phyloP scores from a whole-genome alignment of 2,113 vertebrate genomes.

The Cisticola juncidis region DNA sequence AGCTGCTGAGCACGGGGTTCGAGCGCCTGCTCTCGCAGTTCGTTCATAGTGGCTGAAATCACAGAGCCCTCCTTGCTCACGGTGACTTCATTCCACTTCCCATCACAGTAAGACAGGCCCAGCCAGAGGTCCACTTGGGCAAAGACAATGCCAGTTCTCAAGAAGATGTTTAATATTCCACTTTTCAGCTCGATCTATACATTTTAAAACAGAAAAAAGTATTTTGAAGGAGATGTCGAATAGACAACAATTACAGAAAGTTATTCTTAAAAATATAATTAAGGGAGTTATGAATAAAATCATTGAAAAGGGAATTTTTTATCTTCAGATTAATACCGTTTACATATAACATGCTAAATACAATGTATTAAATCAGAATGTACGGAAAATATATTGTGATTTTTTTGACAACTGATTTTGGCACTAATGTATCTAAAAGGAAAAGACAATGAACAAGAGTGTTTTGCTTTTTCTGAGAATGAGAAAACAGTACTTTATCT shows the following conservation, averaged over 20 bases:
- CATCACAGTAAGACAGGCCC: slow-evolving; percentile 86
- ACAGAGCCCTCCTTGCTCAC: slow-evolving; percentile 75
- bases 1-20: slow-evolving; percentile 50
- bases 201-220: slow-evolving; percentile 28
- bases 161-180: slow-evolving; percentile 78
- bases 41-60: slow-evolving; percentile 74
- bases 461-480: slow-evolving; percentile 47
- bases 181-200: slow-evolving; percentile 83
- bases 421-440: background rate
- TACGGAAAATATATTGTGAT: background rate
- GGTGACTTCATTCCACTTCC: slow-evolving; percentile 83
- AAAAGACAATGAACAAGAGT: slow-evolving; percentile 21
- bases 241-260: background rate
- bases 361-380: background rate
- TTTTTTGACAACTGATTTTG: background rate
- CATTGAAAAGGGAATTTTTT: background rate
- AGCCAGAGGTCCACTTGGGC: slow-evolving; percentile 80
- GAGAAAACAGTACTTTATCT: slow-evolving; percentile 60
- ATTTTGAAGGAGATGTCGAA: background rate
- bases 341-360: background rate
- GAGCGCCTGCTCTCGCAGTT: slow-evolving; percentile 64
- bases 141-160: slow-evolving; percentile 71
- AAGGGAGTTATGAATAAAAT: background rate
- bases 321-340: background rate
- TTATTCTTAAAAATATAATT: slow-evolving; percentile 2